phyloP scores from a whole-genome alignment of 2,113 vertebrate species.

The Charina bottae region DNA sequence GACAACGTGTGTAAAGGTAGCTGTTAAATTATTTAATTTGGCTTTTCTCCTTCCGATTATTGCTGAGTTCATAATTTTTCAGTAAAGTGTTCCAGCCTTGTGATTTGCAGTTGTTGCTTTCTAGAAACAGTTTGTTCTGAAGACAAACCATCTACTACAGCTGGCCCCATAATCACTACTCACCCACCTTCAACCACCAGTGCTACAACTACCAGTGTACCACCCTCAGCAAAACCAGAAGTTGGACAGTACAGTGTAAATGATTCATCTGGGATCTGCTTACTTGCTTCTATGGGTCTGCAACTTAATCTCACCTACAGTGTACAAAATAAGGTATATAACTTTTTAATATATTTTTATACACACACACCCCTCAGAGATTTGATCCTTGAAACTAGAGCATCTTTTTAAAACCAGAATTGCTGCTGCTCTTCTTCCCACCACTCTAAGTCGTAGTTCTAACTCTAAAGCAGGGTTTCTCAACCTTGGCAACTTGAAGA shows the following conservation, averaged over 20 bases:
- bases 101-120: slow-evolving; percentile 2
- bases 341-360: not conserved
- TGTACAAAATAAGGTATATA: slow-evolving; percentile 64
- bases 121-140: slow-evolving; percentile 83
- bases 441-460: not conserved
- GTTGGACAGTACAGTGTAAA: slow-evolving; percentile 77
- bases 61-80: not conserved
- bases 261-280: slow-evolving; percentile 78
- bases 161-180: slow-evolving; percentile 43
- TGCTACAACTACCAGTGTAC: slow-evolving; percentile 42
- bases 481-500: too few relatives aligned
- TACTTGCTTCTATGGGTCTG: slow-evolving; percentile 86
- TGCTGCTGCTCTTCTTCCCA: not conserved
- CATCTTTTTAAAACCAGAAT: not conserved
- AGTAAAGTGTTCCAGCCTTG: not conserved
- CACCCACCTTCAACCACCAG: slow-evolving; percentile 53
- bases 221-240: slow-evolving; percentile 65
- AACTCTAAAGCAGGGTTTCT: not conserved
- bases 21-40: not conserved
- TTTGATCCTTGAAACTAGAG: not conserved
- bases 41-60: not conserved
- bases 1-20: not conserved
- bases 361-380: not conserved
- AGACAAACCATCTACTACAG: slow-evolving; percentile 68
- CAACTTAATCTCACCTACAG: slow-evolving; percentile 85